phyloP scores from a whole-genome alignment of 2,797 vertebrate genomes.

The Hapalemur alaotrensis region DNA sequence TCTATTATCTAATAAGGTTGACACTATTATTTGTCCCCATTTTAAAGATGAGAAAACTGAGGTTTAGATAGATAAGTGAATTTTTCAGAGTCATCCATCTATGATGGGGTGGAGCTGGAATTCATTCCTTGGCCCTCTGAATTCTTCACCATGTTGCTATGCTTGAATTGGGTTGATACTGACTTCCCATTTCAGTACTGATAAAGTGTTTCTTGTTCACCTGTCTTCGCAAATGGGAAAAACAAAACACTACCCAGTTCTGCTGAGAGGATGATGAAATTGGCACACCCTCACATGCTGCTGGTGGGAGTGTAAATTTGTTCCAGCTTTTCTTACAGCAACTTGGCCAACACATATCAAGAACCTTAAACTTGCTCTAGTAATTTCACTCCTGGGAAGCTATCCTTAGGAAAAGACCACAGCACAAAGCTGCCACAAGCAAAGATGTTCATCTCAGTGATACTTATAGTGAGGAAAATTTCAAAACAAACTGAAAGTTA shows the following conservation, averaged over 20 bases:
- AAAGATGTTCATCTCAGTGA: not conserved
- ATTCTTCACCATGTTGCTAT: not conserved
- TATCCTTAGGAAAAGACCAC: slow-evolving; percentile 17
- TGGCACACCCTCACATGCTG: not conserved
- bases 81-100: not conserved
- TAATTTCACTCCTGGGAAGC: not conserved
- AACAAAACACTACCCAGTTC: not conserved
- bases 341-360: not conserved
- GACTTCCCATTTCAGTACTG: not conserved
- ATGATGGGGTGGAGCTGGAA: not conserved
- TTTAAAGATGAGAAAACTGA: not conserved
- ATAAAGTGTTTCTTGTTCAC: slow-evolving; percentile 3
- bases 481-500: slow-evolving; percentile 10
- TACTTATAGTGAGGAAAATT: not conserved
- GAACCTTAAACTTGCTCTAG: not conserved
- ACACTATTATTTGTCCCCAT: not conserved
- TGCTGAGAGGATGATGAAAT: not conserved
- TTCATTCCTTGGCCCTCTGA: not conserved
- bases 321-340: not conserved
- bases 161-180: not conserved
- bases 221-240: not conserved
- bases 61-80: not conserved
- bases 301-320: not conserved
- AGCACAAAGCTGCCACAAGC: not conserved
- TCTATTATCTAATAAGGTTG: not conserved